Conservation (phyloP, 2,113 vertebrate species). For the Anthoscopus minutus region DNA sequence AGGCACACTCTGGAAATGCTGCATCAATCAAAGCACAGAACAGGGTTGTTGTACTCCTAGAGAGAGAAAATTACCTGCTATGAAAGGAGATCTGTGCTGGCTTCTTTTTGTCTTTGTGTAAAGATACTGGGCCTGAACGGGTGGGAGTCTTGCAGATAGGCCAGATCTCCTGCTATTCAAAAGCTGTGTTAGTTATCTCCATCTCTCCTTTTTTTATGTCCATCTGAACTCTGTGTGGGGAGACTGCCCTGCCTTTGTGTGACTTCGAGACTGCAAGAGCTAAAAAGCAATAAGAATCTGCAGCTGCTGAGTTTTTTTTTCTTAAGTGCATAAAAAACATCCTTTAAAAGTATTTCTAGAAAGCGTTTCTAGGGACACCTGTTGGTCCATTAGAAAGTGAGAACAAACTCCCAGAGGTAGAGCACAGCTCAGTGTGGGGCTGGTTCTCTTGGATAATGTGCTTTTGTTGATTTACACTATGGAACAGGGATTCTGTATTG, state of each 20-base stretch:
- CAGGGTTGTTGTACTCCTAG: not conserved
- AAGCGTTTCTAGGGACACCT: not conserved
- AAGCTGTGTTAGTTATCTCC: not conserved
- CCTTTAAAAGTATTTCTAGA: conserved; percentile 17
- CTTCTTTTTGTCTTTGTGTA: not conserved
- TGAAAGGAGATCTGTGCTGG: not conserved
- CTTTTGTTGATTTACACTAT: not conserved
- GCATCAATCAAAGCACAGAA: not conserved
- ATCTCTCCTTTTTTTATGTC: not conserved
- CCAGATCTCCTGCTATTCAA: not conserved
- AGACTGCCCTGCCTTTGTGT: not conserved
- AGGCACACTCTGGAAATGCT: not conserved
- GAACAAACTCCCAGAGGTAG: not conserved
- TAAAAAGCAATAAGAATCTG: not conserved
- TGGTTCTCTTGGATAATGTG: not conserved
- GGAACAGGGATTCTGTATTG: not conserved
- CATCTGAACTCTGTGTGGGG: not conserved
- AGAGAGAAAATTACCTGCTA: not conserved
- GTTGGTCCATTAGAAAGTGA: conserved; percentile 28
- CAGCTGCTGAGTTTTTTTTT: not conserved
- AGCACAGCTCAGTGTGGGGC: not conserved
- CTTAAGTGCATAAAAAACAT: not conserved
- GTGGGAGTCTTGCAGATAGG: not conserved
- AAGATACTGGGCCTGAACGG: not conserved
- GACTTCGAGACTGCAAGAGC: not conserved